Evolutionary conservation across 2,113 vertebrate species (phyloP), one percentile per base, ranked within the genome.

Genomic region (Nerophis ophidion): DNA sequence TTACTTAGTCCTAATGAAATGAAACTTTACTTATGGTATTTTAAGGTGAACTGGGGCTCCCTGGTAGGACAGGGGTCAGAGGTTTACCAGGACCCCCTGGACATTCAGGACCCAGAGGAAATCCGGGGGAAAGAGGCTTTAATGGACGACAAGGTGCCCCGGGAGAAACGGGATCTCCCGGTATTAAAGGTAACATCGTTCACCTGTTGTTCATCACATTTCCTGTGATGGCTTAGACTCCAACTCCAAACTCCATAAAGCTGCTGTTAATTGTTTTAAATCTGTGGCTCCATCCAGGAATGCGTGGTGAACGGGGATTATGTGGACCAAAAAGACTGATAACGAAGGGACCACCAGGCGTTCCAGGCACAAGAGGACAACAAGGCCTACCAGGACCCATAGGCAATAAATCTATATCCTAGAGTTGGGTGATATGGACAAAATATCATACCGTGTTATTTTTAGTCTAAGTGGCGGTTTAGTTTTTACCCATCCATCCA

Each of bases 111-210:
- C 58, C 52, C 1, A 60, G 10, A 46, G 82, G 82, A 36, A 63
- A 14, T 66, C 63, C 60, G 11, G 84, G 84, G 48, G 81, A 81
- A 44, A 69, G 35, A 48, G 82, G 81, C 8, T 67, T 68, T 48
- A 1, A 19, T 60, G 82, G 81, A 33, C 54, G 0, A n/a, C 44
- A 44, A 42, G 84, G 84, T 60, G 7, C 5, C 8, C 1, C 1
- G 58, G 84, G 84, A 58, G 7, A 68, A 36, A 53, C 44, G 17
- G 82, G 82, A 68, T 8, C 11, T 2, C 62, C 56, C 60, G 84
- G 81, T 45, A 4, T 14, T 17, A 82, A 75, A 81, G 81, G 81
- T 84, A 72, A 57, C 3, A 38, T 19, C 26, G 4, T 5, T 36
- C 34, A 26, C 9, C 16, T 57, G 6, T 8, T 51, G 4, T 35